Evolutionary conservation across 2,113 vertebrate genomes (phyloP).

Genomic region (Marcusenius ussheri): DNA sequence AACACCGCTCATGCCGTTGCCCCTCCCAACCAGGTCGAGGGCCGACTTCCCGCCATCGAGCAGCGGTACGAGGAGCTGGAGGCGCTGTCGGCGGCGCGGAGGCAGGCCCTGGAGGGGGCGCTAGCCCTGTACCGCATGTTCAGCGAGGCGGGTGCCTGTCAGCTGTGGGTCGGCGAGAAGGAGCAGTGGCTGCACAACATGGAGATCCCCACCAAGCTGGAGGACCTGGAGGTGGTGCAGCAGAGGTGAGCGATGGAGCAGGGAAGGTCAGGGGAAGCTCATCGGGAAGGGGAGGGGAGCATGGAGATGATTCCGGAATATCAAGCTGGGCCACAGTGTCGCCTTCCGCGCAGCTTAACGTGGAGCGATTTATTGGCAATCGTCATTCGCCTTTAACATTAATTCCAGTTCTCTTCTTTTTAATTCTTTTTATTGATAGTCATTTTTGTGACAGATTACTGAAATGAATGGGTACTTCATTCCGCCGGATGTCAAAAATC

Average conservation of each 20-base stretch:
- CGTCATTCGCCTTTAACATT: not conserved
- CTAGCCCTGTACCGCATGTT: slow-evolving; percentile 82
- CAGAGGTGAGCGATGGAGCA: slow-evolving; percentile 65
- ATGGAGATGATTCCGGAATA: not conserved
- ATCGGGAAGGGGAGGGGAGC: not conserved
- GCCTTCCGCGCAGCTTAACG: not conserved
- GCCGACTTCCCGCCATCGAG: slow-evolving; percentile 71
- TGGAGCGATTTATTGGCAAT: not conserved
- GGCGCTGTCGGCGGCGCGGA: slow-evolving; percentile 61
- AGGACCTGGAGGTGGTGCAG: slow-evolving; percentile 92
- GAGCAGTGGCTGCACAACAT: slow-evolving; percentile 85
- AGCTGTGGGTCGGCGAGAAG: slow-evolving; percentile 86
- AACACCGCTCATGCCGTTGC: not conserved
- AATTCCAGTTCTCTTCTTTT: not conserved
- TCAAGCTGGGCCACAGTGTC: not conserved
- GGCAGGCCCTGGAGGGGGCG: slow-evolving; percentile 72
- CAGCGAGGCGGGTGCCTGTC: slow-evolving; percentile 85
- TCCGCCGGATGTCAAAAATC: not conserved
- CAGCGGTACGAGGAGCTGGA: slow-evolving; percentile 71
- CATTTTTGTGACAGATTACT: not conserved
- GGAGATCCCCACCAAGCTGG: slow-evolving; percentile 78
- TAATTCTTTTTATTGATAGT: not conserved
- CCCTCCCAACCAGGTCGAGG: slow-evolving; percentile 48
- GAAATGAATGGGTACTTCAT: not conserved
- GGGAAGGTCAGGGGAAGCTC: not conserved